A percentile compares a stretch with the other conserved stretches of the same genome.
phyloP scores from a whole-genome alignment of 2,797 vertebrate species.

The Cuniculus paca region DNA sequence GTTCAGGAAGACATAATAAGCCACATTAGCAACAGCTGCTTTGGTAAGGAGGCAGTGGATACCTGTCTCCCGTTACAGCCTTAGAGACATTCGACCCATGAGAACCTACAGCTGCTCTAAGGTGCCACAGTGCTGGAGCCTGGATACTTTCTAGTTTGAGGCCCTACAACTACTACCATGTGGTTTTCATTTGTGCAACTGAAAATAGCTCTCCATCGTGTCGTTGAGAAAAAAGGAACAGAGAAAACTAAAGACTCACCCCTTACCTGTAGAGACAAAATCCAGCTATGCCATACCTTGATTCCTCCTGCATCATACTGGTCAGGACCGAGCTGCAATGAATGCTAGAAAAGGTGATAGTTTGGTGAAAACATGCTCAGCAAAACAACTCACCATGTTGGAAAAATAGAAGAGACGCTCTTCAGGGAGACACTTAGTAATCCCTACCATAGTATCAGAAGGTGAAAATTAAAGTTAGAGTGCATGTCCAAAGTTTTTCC shows the following conservation, averaged over 20 bases:
- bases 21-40: background rate
- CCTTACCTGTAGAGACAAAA: background rate
- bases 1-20: conserved; percentile 15
- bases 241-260: background rate
- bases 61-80: background rate
- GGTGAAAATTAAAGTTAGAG: background rate
- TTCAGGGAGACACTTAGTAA: background rate
- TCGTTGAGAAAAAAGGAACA: background rate
- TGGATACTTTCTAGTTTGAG: background rate
- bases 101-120: fast-evolving
- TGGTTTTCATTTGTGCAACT: background rate
- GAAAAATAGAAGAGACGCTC: background rate
- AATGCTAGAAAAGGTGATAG: background rate
- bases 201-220: background rate
- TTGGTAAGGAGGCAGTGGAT: background rate
- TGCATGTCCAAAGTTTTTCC: background rate
- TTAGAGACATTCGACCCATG: background rate
- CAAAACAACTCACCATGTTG: background rate
- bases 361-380: background rate
- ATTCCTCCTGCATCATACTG: background rate
- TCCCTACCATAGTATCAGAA: background rate
- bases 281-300: background rate
- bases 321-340: background rate
- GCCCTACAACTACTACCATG: background rate
- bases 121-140: background rate